phyloP scores from a whole-genome alignment of 1,140 invertebrate genomes.

The Drosophila azteca region DNA sequence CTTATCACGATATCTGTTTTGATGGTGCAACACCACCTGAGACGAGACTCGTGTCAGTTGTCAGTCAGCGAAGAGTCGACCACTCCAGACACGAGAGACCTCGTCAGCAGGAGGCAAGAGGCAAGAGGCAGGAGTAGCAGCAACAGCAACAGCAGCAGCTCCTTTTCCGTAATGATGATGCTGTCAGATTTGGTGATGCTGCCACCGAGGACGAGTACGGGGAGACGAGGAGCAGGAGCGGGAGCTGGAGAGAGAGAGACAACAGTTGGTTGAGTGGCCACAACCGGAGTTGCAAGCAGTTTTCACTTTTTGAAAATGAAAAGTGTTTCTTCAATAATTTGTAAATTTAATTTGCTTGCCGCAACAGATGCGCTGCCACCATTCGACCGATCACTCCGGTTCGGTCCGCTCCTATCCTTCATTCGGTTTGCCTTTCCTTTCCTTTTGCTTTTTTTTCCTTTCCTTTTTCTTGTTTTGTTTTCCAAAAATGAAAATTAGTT shows the following conservation, averaged over 20 bases:
- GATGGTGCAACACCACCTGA: constrained; percentile 41
- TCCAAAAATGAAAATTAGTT: constrained; percentile 75
- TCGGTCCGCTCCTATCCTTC: not conserved
- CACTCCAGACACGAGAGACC: too few relatives aligned
- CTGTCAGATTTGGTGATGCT: constrained; percentile 64
- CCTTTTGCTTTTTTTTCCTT: not conserved
- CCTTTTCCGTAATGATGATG: constrained; percentile 64
- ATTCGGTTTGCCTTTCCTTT: too few relatives aligned
- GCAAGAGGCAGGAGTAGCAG: too few relatives aligned
- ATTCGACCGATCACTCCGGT: not conserved
- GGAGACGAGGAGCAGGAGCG: too few relatives aligned
- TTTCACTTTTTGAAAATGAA: constrained; percentile 74
- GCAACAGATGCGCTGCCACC: constrained; percentile 59
- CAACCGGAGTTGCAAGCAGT: constrained; percentile 19
- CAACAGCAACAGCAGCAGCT: constrained; percentile 6
- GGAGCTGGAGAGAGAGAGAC: constrained; percentile 19
- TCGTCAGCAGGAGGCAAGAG: not conserved
- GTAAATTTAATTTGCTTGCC: constrained; percentile 68
- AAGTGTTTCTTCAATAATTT: constrained; percentile 72
- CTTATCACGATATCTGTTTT: constrained; percentile 61
- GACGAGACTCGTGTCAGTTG: constrained; percentile 54
- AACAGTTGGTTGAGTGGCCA: constrained; percentile 66
- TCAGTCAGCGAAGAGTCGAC: constrained; percentile 56
- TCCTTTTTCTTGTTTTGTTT: constrained; percentile 43
- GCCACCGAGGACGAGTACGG: not conserved